A percentile compares a stretch with the other conserved stretches of the same genome.
These are phyloP conservation scores for Caenorhabditis uteleia DNA, from an alignment of 2,888 invertebrate species.

Conservation along the genomic window DNA sequence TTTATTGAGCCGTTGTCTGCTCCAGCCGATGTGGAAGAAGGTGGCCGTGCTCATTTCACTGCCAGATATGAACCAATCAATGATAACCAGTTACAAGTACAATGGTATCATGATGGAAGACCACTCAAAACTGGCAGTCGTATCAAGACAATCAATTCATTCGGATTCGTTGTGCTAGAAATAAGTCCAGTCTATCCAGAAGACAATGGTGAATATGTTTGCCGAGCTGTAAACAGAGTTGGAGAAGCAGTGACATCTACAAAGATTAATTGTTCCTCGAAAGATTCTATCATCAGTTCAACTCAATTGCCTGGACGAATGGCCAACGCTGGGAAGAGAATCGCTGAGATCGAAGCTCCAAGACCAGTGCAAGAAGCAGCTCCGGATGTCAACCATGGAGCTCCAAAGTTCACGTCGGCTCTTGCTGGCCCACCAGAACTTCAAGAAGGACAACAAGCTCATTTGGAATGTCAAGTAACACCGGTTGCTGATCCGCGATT, in stretches of 20 bases:
- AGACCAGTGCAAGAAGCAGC: constrained; percentile 48
- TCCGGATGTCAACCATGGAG: constrained; percentile 78
- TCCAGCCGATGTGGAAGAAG: constrained; percentile 60
- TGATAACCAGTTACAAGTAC: constrained; percentile 63
- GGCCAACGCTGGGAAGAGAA: constrained; percentile 77
- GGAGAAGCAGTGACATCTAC: constrained; percentile 85
- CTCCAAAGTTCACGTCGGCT: constrained; percentile 88
- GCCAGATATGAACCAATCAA: constrained; percentile 68
- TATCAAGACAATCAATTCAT: constrained; percentile 93
- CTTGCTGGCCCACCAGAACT: constrained; percentile 80
- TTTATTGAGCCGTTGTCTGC: constrained; percentile 68
- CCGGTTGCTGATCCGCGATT: constrained; percentile 86
- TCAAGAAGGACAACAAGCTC: constrained; percentile 92
- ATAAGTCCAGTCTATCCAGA: constrained; percentile 90
- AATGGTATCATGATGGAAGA: constrained; percentile 89
- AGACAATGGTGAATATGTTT: constrained; percentile 75
- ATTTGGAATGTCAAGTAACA: constrained; percentile 90
- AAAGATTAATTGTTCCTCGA: constrained; percentile 84
- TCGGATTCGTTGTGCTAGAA: constrained; percentile 95
- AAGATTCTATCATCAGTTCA: constrained; percentile 83
- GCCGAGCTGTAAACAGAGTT: constrained; percentile 56
- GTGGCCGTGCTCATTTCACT: constrained; percentile 67
- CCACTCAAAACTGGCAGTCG: constrained; percentile 89
- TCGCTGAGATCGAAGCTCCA: constrained; percentile 67
- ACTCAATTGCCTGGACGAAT: constrained; percentile 90